A percentile compares a stretch with the other conserved stretches of the same genome.
phyloP scores from a whole-genome alignment of 1,140 invertebrate genomes.

The Laupala kohalensis region DNA sequence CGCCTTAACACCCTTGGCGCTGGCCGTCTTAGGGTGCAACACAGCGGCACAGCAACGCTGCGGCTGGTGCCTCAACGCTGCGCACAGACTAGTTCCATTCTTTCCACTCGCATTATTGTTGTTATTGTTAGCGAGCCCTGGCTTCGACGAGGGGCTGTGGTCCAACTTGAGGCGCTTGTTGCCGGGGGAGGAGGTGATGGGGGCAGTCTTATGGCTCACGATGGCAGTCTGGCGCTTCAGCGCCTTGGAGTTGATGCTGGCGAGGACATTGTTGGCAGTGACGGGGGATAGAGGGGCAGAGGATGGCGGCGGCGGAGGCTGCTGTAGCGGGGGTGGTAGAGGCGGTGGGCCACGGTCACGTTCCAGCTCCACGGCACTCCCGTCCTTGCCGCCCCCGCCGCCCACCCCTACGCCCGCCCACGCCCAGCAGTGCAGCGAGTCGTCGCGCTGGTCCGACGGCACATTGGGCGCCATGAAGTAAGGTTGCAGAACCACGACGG shows the following conservation, averaged over 20 bases:
- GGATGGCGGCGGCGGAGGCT: conserved; percentile 13
- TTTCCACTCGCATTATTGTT: conserved; percentile 18
- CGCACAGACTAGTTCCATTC: conserved; percentile 4
- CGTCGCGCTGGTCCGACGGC: conserved; percentile 8
- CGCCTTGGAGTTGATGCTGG: conserved; percentile 7
- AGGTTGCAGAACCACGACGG: background rate
- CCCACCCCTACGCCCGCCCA: background rate
- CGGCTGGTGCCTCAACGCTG: conserved; percentile 15
- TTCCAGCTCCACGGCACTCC: too few species aligned
- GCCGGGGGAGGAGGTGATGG: conserved; percentile 26
- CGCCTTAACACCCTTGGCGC: conserved; percentile 5
- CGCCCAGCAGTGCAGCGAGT: background rate
- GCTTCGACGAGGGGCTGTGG: conserved; percentile 26
- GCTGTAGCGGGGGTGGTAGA: conserved; percentile 23
- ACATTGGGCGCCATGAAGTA: background rate
- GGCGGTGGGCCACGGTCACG: too few species aligned
- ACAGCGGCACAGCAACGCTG: conserved; percentile 14
- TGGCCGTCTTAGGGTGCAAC: conserved; percentile 2
- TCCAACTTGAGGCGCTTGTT: conserved; percentile 32
- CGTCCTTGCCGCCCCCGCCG: too few species aligned
- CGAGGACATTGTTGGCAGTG: conserved; percentile 13
- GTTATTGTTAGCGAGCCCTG: conserved; percentile 25
- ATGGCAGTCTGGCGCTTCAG: conserved; percentile 12
- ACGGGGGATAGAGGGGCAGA: conserved; percentile 2
- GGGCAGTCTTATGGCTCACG: conserved; percentile 10